Conservation (phyloP, 2,113 vertebrate species). For the Passer domesticus region DNA sequence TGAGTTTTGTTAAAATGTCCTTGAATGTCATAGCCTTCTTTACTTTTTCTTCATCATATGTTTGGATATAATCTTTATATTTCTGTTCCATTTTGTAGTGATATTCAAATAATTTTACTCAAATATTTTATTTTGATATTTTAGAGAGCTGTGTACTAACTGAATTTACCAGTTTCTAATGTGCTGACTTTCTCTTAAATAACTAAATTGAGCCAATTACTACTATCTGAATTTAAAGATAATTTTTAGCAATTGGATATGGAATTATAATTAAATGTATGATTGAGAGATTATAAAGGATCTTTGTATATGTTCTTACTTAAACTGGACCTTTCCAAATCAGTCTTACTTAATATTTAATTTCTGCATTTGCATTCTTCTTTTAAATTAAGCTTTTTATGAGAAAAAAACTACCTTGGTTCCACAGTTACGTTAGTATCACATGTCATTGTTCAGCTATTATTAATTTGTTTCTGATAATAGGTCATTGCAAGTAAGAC, state of each 20-base stretch:
- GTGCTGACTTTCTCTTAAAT: neutral
- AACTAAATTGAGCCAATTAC: neutral
- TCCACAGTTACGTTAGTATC: neutral
- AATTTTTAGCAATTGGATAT: neutral
- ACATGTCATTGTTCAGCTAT: neutral
- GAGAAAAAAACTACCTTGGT: neutral
- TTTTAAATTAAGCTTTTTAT: neutral
- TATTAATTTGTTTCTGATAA: neutral
- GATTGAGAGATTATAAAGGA: neutral
- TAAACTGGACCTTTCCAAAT: neutral
- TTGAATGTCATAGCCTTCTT: neutral
- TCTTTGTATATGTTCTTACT: neutral
- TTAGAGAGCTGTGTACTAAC: neutral
- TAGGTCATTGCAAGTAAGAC: neutral
- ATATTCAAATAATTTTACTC: neutral
- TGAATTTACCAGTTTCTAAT: neutral
- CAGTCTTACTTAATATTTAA: neutral
- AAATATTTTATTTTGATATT: neutral
- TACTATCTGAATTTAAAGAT: neutral
- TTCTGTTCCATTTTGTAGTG: neutral
- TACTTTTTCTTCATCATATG: neutral
- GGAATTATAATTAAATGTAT: neutral
- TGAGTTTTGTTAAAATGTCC: neutral
- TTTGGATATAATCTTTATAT: neutral
- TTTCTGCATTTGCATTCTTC: neutral